A percentile compares a stretch with the other conserved stretches of the same genome.
These are phyloP conservation scores for Nematopogon swammerdamellus DNA, from an alignment of 2,888 invertebrate genomes.

Conservation along the genomic window DNA sequence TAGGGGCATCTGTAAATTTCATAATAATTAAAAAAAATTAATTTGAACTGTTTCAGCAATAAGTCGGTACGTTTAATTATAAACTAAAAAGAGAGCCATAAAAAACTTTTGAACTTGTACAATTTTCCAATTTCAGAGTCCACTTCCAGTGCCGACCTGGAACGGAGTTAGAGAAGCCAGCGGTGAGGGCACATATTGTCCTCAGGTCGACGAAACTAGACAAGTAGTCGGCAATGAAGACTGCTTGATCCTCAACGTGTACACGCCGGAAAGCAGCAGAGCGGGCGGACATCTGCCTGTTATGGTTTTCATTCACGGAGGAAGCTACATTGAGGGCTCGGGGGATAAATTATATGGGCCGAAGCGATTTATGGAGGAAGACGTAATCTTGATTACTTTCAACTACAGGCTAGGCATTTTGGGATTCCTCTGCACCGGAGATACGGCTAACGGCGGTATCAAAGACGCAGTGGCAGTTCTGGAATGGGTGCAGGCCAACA, in stretches of 20 bases:
- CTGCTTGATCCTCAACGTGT: constrained; percentile 43
- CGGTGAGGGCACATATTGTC: not conserved
- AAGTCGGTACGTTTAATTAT: no score
- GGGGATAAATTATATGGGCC: constrained; percentile 14
- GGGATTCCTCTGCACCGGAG: constrained; percentile 13
- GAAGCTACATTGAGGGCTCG: constrained; percentile 24
- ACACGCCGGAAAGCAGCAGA: constrained; percentile 20
- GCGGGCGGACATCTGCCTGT: constrained; percentile 12
- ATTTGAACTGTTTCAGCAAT: no score
- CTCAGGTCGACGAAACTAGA: not conserved
- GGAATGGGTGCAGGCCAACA: constrained; percentile 10
- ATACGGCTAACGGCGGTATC: constrained; percentile 10
- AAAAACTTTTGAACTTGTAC: no score
- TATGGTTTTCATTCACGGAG: constrained; percentile 44
- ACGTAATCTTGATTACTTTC: constrained; percentile 1
- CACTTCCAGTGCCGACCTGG: not conserved
- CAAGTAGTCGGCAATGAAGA: constrained; percentile 27
- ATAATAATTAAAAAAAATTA: no score
- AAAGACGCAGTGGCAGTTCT: constrained; percentile 11
- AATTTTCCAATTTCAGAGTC: not conserved
- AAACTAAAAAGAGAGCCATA: no score
- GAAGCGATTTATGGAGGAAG: constrained; percentile 8
- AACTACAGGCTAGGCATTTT: constrained; percentile 9
- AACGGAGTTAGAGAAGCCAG: not conserved
- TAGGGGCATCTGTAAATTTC: no score